A percentile compares a stretch with the other conserved stretches of the same genome.
These are phyloP conservation scores for Polydrusus cervinus DNA, from an alignment of 2,888 invertebrate genomes.

Conservation along the genomic window DNA sequence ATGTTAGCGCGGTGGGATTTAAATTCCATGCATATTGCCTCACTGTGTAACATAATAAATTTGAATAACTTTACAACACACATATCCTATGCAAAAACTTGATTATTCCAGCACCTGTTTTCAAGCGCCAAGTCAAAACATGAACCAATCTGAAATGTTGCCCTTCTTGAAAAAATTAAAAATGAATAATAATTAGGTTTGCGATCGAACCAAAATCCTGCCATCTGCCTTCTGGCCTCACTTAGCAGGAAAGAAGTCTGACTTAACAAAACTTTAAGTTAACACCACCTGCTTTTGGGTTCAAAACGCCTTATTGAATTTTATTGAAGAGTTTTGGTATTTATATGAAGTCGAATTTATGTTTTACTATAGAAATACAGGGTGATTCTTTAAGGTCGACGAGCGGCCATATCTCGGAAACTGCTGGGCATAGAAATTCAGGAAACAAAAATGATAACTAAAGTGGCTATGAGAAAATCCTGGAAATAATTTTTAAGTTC, in stretches of 20 bases:
- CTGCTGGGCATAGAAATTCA: too few species aligned
- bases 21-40: too few species aligned
- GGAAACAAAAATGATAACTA: too few species aligned
- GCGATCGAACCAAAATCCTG: constrained; percentile 33
- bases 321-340: constrained; percentile 13
- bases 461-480: too few species aligned
- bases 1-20: too few species aligned
- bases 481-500: too few species aligned
- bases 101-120: constrained; percentile 26
- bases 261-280: constrained; percentile 32
- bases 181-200: constrained; percentile 38
- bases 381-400: too few species aligned
- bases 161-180: constrained; percentile 34
- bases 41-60: neutral
- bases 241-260: constrained; percentile 33
- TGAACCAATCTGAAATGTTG: constrained; percentile 32
- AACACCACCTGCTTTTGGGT: constrained; percentile 30
- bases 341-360: neutral
- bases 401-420: too few species aligned
- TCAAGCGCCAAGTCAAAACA: constrained; percentile 33
- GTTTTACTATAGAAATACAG: too few species aligned
- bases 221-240: constrained; percentile 34
- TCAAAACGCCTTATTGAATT: constrained; percentile 23
- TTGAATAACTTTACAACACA: neutral
- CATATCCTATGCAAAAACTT: constrained; percentile 7